phyloP scores from a whole-genome alignment of 1,140 invertebrate species.

The Drosophila repletoides region DNA sequence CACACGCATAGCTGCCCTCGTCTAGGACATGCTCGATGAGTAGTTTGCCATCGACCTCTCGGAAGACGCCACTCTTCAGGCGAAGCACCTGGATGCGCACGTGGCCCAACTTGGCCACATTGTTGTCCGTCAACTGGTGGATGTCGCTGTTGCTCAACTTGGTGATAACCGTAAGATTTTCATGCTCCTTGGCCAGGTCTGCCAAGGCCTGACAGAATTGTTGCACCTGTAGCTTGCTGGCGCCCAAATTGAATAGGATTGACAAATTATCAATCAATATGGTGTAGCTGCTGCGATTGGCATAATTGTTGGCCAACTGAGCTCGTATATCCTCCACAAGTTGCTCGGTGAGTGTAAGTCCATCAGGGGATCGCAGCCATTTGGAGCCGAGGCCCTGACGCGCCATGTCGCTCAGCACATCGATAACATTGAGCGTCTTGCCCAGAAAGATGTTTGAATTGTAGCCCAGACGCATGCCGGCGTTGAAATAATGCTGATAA shows the following conservation, averaged over 20 bases:
- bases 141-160: constrained; percentile 84
- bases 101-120: constrained; percentile 85
- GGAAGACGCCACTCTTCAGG: constrained; percentile 86
- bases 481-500: constrained; percentile 87
- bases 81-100: constrained; percentile 86
- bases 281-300: constrained; percentile 81
- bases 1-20: constrained; percentile 76
- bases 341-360: constrained; percentile 45
- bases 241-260: constrained; percentile 86
- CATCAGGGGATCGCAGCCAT: constrained; percentile 64
- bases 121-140: constrained; percentile 84
- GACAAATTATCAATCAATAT: constrained; percentile 88
- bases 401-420: constrained; percentile 84
- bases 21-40: constrained; percentile 83
- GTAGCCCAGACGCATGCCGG: constrained; percentile 88
- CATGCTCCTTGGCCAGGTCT: constrained; percentile 79
- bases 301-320: constrained; percentile 55
- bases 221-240: constrained; percentile 62
- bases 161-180: constrained; percentile 82
- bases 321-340: constrained; percentile 63
- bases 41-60: constrained; percentile 87
- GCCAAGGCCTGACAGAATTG: constrained; percentile 78
- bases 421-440: constrained; percentile 84
- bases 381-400: constrained; percentile 52
- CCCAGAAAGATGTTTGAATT: constrained; percentile 85